Percentiles rank a stretch among this genome's conserved stretches.
phyloP scores from a whole-genome alignment of 2,113 vertebrate genomes.

The Malaclemys terrapin region DNA sequence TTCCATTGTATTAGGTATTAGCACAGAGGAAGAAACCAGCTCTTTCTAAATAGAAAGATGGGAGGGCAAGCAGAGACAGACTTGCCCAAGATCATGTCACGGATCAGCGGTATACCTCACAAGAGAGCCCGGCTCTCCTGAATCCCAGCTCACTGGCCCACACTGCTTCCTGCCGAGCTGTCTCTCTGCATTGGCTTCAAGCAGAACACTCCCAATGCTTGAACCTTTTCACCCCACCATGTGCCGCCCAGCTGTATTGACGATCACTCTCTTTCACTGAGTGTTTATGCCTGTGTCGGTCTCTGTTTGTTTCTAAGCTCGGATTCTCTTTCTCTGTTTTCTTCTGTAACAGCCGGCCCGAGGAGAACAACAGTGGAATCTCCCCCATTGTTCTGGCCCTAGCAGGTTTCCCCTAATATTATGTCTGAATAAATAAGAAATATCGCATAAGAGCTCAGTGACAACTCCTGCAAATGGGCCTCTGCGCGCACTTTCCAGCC shows the following conservation, averaged over 20 bases:
- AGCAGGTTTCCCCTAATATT: slow-evolving; percentile 61
- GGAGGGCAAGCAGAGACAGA: neutral
- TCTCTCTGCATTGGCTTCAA: neutral
- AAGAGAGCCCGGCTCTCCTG: neutral
- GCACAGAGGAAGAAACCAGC: neutral
- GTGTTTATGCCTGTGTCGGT: neutral
- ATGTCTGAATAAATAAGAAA: slow-evolving; percentile 69
- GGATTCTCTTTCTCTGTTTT: slow-evolving; percentile 29
- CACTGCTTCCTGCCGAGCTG: neutral
- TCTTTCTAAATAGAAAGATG: neutral
- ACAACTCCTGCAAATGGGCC: slow-evolving; percentile 67
- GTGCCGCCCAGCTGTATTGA: neutral
- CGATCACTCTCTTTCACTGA: neutral
- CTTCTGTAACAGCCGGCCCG: neutral
- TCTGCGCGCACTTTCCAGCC: slow-evolving; percentile 50
- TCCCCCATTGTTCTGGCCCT: slow-evolving; percentile 55
- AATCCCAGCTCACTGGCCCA: neutral
- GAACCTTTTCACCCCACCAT: neutral
- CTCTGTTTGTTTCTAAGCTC: slow-evolving; percentile 14
- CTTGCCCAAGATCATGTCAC: neutral
- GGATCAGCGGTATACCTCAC: neutral
- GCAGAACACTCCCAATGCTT: neutral
- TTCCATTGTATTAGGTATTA: neutral
- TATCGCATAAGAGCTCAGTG: slow-evolving; percentile 69
- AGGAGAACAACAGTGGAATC: slow-evolving; percentile 44